Evolutionary conservation across 2,797 vertebrate genomes (phyloP).

Genomic region (Ctenosaura bakeri): DNA sequence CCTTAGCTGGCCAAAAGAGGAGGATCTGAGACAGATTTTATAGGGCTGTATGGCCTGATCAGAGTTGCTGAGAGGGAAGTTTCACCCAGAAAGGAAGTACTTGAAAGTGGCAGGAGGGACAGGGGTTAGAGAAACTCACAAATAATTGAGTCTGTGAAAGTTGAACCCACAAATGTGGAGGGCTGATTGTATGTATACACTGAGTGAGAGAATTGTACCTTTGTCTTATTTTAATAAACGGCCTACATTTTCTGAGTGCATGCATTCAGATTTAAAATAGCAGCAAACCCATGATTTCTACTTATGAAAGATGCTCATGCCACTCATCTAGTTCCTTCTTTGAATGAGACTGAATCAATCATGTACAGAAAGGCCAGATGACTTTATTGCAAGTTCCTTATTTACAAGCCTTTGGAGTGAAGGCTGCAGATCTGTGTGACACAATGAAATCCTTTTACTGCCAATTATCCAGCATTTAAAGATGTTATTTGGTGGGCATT

Average conservation of each 20-base stretch:
- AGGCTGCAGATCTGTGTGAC: conserved; percentile 14
- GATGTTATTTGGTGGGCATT: conserved; percentile 54
- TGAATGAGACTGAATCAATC: conserved; percentile 41
- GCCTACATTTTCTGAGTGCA: neutral
- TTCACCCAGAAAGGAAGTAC: too few species aligned
- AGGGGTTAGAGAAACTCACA: too few species aligned
- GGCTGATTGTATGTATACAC: too few species aligned
- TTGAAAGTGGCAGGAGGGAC: too few species aligned
- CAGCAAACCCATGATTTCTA: neutral
- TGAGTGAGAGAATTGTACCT: too few species aligned
- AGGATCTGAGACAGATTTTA: too few species aligned
- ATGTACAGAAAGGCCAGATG: conserved; percentile 38
- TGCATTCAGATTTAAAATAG: neutral
- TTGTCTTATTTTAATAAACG: too few species aligned
- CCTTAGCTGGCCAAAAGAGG: too few species aligned
- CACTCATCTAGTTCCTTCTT: neutral
- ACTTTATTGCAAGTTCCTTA: conserved; percentile 5
- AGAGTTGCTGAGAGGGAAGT: too few species aligned
- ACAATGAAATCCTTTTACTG: conserved; percentile 44
- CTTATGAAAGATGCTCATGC: neutral
- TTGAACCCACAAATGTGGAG: too few species aligned
- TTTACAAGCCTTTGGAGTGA: neutral
- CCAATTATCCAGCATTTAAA: conserved; percentile 47
- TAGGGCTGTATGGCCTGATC: too few species aligned
- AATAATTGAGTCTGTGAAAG: too few species aligned